Base-by-base conservation (phyloP, 2,797 vertebrate species). In the Etheostoma nigrum region DNA sequence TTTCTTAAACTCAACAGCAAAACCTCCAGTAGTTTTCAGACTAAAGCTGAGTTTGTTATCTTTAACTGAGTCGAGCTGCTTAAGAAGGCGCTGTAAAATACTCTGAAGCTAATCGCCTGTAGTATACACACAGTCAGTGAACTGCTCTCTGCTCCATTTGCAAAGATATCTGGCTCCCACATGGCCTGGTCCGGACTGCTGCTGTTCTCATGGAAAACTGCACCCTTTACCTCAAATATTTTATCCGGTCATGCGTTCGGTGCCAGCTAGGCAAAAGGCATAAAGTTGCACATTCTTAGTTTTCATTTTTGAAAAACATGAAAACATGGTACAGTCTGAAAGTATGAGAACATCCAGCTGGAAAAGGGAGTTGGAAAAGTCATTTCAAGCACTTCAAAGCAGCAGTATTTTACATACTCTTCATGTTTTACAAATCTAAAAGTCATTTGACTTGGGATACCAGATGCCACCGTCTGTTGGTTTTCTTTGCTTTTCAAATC, bases 151-250 rank as follows among this genome's bases (percentile, higher is more conserved):
- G 82, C 66, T 69, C 69, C 84, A 61, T 76, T 82, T 70, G 57
- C 74, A 49, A 75, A 74, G 67, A 40, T 47, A 45, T 87, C 87
- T 83, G 87, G 78, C 69, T 83, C 42, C 84, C 83, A 88, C 25
- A 76, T 85, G 86, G 19, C 42, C 47, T 1, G 8, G 6, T 5
- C 42, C 1, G 12, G 12, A 2, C 42, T 15, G 42, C 42, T 15
- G 42, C 1, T 44, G 13, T 52, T 82, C 52, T 68, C 81, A 73
- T 74, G 86, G 78, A 83, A 81, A 88, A 63, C 42, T 70, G 49
- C 74, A 33, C 57, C 65, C 25, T 30, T 66, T 63, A 74, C 87
- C 75, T 76, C 83, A 78, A 78, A 69, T 77, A 82, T 79, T 74
- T 78, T 18, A 73, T 52, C 54, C 21, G 5, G 48, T 70, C 63